Conservation (phyloP, 2,888 invertebrate genomes). For the Synergus gifuensis region DNA sequence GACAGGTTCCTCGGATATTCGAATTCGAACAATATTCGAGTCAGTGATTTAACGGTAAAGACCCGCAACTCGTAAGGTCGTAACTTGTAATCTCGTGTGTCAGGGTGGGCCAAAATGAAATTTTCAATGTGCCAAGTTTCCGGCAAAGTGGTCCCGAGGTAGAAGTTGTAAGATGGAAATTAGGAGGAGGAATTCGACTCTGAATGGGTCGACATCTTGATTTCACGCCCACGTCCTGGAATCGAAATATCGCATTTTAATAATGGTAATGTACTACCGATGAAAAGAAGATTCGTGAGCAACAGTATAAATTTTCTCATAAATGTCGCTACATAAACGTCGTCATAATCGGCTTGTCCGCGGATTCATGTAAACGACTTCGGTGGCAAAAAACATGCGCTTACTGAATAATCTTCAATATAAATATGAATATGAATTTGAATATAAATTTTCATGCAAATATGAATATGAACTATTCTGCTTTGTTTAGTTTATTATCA, state of each 20-base stretch:
- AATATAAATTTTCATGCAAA: neutral
- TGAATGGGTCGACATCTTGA: constrained; percentile 33
- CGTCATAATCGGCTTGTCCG: constrained; percentile 40
- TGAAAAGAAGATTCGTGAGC: constrained; percentile 42
- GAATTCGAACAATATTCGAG: neutral
- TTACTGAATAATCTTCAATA: constrained; percentile 26
- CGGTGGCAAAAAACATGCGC: constrained; percentile 37
- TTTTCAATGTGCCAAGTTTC: constrained; percentile 19
- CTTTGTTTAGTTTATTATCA: constrained; percentile 5
- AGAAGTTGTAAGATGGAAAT: constrained; percentile 37
- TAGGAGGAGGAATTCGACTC: constrained; percentile 24
- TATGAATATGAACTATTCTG: constrained; percentile 5
- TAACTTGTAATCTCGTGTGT: constrained; percentile 10
- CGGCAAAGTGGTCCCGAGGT: constrained; percentile 20
- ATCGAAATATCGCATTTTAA: constrained; percentile 40
- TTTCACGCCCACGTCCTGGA: constrained; percentile 36
- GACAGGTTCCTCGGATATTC: neutral
- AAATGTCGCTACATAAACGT: constrained; percentile 38
- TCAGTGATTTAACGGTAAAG: constrained; percentile 20
- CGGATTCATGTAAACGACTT: constrained; percentile 33
- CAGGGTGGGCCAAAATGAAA: constrained; percentile 27
- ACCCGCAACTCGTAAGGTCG: neutral
- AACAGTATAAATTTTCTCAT: constrained; percentile 36
- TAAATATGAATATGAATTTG: constrained; percentile 14
- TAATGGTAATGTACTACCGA: constrained; percentile 41